These are phyloP conservation scores for Propithecus perrieri DNA, from an alignment of 2,797 vertebrate species.

Conservation along the genomic window DNA sequence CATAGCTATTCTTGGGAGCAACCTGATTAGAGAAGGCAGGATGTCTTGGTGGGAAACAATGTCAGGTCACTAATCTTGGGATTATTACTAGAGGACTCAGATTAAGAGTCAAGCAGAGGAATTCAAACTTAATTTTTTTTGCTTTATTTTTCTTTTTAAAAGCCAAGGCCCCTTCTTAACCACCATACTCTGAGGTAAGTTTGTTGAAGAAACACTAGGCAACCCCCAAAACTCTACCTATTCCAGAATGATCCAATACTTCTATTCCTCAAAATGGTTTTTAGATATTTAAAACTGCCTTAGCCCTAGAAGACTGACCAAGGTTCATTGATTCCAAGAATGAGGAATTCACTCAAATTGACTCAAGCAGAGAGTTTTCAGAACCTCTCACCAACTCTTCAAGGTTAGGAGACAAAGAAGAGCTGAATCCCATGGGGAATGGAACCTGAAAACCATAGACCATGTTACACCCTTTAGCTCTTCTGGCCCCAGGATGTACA, in stretches of 20 bases:
- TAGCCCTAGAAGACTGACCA: background rate
- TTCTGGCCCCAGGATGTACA: background rate
- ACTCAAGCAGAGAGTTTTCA: background rate
- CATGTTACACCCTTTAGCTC: background rate
- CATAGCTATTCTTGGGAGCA: background rate
- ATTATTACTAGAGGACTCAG: background rate
- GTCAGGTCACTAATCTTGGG: background rate
- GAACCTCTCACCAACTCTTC: background rate
- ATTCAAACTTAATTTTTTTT: background rate
- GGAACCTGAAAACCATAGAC: background rate
- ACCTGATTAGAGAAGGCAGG: slow-evolving; percentile 8
- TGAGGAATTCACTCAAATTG: background rate
- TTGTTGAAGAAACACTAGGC: background rate
- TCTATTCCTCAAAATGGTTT: background rate
- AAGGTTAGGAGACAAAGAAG: background rate
- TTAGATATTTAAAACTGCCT: background rate
- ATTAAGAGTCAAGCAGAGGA: background rate
- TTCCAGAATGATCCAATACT: background rate
- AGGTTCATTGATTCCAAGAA: background rate
- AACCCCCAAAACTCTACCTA: background rate
- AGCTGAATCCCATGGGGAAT: background rate
- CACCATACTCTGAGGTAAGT: background rate
- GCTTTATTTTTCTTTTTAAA: background rate
- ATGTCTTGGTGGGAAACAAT: slow-evolving; percentile 6
- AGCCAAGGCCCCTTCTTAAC: background rate